Evolutionary conservation across 2,797 vertebrate species (phyloP).

Genomic region (Podarcis lilfordi): DNA sequence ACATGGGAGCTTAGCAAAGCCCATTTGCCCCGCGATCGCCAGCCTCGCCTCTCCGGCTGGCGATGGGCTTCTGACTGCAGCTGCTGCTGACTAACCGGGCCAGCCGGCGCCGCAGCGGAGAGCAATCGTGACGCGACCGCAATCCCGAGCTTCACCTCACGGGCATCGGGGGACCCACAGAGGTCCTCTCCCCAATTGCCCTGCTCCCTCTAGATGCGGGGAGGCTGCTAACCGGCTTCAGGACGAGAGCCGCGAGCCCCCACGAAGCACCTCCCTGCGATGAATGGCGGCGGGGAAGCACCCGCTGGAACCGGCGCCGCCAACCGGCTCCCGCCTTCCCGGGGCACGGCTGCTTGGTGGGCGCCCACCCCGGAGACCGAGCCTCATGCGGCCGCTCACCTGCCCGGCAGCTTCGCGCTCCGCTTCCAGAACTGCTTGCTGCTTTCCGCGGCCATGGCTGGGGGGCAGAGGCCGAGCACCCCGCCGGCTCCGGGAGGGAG

Average conservation of each 20-base stretch:
- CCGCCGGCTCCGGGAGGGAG: conserved; percentile 37
- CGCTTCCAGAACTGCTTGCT: conserved; percentile 94
- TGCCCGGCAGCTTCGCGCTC: conserved; percentile 91
- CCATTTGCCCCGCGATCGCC: background rate
- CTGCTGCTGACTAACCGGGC: background rate
- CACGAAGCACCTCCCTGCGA: background rate
- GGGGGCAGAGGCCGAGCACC: conserved; percentile 52
- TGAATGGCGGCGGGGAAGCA: background rate
- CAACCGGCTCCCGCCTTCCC: background rate
- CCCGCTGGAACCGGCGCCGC: background rate
- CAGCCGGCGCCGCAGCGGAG: background rate
- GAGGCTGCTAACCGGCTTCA: background rate
- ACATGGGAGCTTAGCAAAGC: background rate
- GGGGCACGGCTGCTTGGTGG: background rate
- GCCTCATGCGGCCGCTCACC: conserved; percentile 76
- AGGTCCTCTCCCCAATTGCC: background rate
- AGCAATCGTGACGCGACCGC: background rate
- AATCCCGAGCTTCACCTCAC: background rate
- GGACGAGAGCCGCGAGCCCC: background rate
- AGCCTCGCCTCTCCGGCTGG: background rate
- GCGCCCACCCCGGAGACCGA: background rate
- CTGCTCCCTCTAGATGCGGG: too few species aligned
- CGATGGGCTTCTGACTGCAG: background rate
- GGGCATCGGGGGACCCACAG: background rate
- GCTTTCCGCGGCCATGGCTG: conserved; percentile 91